Base-by-base conservation (phyloP, 53 echinoderm and acorn worm species). In the Holothuria scabra region DNA sequence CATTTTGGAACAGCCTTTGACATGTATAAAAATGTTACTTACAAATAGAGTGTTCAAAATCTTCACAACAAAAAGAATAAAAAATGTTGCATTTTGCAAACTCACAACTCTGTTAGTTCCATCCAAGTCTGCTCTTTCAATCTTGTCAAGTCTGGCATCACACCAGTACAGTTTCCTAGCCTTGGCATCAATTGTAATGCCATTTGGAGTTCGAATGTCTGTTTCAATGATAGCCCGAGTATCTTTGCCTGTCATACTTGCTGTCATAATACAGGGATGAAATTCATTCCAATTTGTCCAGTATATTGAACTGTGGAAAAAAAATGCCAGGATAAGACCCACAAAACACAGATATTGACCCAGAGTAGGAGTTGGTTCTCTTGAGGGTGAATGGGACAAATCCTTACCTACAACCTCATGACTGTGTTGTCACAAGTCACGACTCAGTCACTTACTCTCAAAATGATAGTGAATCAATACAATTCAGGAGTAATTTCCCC, bases 221-320 rank as follows among this genome's bases (percentile, higher is more conserved):
- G 85, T 83, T 4, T 87, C 90, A 48, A 96, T 96, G 70, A 95
- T 95, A 61, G 69, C 86, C 0, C 70, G 79, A 35, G 86, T 32
- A 23, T 92, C 60, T 28, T 74, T 49, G 55, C 96, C 93, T 8
- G 83, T 59, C 29, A 83, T 80, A 56, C 56, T 60, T 12, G 91
- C 63, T n/a, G 87, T 78, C 67, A 88, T 90, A 48, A 97, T 97
- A 28, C 97, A 87, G 4, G 97, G 97, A 8, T 24, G 48, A 23
- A 75, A 74, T 28, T 94, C 89, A 78, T 97, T 97, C 97, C 97
- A 97, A 71, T 97, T 97, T 26, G 97, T 94, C 97, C 97, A 96
- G 67, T 79, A 96, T 61, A 96, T 86, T n/a, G 70, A 70, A 35
- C 97, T 96, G 88, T 21, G 30, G 66, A n/a, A 30, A 24, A 23